These are phyloP conservation scores for Bungarus multicinctus DNA, from an alignment of 2,113 vertebrate genomes.

Conservation along the genomic window DNA sequence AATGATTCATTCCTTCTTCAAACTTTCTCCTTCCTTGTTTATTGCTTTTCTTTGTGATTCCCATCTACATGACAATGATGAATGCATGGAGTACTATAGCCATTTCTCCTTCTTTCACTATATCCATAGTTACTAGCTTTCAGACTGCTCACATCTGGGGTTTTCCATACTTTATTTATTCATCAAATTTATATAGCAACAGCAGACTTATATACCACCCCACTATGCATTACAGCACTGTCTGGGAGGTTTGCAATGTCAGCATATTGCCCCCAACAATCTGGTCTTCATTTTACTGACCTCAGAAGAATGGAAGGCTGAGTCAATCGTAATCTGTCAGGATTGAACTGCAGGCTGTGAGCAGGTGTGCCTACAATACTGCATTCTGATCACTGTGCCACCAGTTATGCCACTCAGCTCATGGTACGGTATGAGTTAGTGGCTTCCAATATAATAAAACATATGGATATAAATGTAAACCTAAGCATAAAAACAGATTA, in stretches of 20 bases:
- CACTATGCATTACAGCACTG: neutral
- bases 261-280: neutral
- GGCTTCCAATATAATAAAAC: neutral
- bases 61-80: neutral
- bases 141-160: neutral
- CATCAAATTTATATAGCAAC: neutral
- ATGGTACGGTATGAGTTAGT: neutral
- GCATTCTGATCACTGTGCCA: neutral
- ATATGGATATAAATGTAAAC: neutral
- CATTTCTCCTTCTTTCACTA: neutral
- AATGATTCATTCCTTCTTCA: neutral
- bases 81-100: neutral
- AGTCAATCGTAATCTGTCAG: neutral
- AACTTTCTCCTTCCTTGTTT: neutral
- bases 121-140: neutral
- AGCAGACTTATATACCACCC: neutral
- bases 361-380: neutral
- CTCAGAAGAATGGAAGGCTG: neutral
- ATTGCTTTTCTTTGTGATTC: neutral
- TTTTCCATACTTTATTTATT: neutral
- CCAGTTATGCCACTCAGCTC: neutral
- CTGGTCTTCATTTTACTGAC: neutral
- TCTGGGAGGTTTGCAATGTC: neutral
- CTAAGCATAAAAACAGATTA: neutral
- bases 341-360: neutral